Evolutionary conservation across 2,888 invertebrate genomes (phyloP).

Genomic region (Blastobasis lacticolella): DNA sequence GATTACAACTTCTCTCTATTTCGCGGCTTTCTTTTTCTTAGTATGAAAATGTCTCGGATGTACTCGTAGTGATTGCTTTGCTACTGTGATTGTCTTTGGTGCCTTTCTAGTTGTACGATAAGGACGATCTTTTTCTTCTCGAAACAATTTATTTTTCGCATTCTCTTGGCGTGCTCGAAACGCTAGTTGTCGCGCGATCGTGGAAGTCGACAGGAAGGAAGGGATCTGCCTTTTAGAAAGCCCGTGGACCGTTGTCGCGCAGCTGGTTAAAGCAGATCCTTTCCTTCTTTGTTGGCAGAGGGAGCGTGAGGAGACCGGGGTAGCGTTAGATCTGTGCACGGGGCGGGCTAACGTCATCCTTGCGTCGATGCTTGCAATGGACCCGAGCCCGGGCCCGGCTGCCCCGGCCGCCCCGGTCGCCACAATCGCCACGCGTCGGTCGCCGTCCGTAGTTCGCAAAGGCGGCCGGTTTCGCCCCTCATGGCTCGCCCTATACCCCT

Average conservation of each 20-base stretch:
- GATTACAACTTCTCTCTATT: too few species aligned
- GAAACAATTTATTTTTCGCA: conserved; percentile 11
- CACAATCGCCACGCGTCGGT: too few species aligned
- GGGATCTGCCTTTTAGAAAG: conserved; percentile 49
- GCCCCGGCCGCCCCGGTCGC: too few species aligned
- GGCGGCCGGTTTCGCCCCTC: conserved; percentile 78
- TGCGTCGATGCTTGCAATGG: conserved; percentile 26
- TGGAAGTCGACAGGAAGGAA: conserved; percentile 56
- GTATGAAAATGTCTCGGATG: too few species aligned
- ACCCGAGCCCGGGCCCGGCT: conserved; percentile 25
- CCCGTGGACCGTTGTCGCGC: conserved; percentile 13
- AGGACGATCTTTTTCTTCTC: conserved; percentile 57
- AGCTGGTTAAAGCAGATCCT: conserved; percentile 61
- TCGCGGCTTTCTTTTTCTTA: too few species aligned
- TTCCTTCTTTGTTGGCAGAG: conserved; percentile 82
- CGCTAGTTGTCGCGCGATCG: not conserved
- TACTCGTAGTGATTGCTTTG: too few species aligned
- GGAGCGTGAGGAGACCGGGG: not conserved
- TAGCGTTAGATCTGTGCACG: conserved; percentile 31
- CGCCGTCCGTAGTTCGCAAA: conserved; percentile 44
- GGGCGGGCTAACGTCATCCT: conserved; percentile 27
- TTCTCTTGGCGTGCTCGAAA: not conserved
- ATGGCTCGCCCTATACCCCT: conserved; percentile 81
- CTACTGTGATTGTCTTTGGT: too few species aligned
- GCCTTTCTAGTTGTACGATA: not conserved